Base-by-base conservation (phyloP, 1,140 invertebrate genomes). In the Periplaneta americana region DNA sequence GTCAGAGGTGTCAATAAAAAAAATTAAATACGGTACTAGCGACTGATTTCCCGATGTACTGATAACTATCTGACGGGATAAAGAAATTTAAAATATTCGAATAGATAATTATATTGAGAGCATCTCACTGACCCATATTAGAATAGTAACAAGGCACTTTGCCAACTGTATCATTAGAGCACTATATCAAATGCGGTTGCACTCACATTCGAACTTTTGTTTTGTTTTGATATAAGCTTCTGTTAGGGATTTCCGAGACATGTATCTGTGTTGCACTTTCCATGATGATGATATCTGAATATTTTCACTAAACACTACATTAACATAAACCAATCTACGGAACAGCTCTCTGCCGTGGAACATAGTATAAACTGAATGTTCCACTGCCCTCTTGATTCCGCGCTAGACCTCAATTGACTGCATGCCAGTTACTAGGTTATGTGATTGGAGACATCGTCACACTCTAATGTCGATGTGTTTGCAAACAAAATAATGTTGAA, bases 121-220 rank as follows among this genome's bases (percentile, higher is more conserved):
- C 5, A n/a, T 10, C 9, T 13, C 34, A 18, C 32, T 34, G 17
- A 13, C 4, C 32, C 34, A 75, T 35, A 22, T 5, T 4, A 34
- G 32, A 34, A n/a, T 18, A 18, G 17, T n/a, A 76, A 8, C 33
- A n/a, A 2, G 32, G 75, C 32, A 76, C n/a, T 2, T 1, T 33
- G 75, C 32, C 32, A 22, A 35, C 4, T 17, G 4, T 31, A 76
- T 34, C 15, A n/a, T 18, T 35, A 76, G 9, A n/a, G 22, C 3
- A n/a, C 9, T 35, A 32, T 34, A 34, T 75, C 8, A 35, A 36
- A 78, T 78, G 13, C 33, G 34, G 57, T 80, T n/a, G n/a, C n/a
- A 85, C 84, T 85, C 78, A 85, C 85, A 85, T 84, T 85, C 84
- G 82, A 83, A 85, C 82, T 84, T 84, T 48, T 84, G 82, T 83